phyloP scores from a whole-genome alignment of 2,113 vertebrate genomes.

The Aptenodytes patagonicus region DNA sequence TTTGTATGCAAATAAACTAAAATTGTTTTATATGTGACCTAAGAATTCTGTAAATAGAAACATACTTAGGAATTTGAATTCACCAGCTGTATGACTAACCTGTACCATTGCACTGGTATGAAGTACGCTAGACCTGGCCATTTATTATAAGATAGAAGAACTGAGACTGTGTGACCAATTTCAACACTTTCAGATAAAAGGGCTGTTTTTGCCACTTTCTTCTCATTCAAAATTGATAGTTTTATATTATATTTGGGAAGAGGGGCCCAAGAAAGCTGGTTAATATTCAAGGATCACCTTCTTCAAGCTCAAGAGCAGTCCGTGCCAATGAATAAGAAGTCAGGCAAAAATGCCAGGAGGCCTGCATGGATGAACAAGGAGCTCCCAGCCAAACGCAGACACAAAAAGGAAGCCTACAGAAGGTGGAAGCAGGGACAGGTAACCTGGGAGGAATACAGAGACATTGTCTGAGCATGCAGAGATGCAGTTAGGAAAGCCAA shows the following conservation, averaged over 20 bases:
- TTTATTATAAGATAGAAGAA: not conserved
- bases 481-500: not conserved
- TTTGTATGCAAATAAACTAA: not conserved
- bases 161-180: not conserved
- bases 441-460: not conserved
- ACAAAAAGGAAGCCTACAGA: not conserved
- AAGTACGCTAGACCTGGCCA: not conserved
- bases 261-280: not conserved
- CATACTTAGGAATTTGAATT: not conserved
- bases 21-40: not conserved
- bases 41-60: not conserved
- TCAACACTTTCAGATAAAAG: not conserved
- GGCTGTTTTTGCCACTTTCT: not conserved
- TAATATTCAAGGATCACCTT: not conserved
- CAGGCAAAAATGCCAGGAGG: not conserved
- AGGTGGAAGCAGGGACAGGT: not conserved
- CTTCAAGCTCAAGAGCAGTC: not conserved
- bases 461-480: not conserved
- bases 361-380: not conserved
- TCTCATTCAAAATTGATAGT: not conserved
- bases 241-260: not conserved
- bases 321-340: not conserved
- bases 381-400: not conserved
- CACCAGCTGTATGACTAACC: not conserved
- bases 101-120: not conserved